phyloP scores from a whole-genome alignment of 2,113 vertebrate species.

The Phocoena sinus region DNA sequence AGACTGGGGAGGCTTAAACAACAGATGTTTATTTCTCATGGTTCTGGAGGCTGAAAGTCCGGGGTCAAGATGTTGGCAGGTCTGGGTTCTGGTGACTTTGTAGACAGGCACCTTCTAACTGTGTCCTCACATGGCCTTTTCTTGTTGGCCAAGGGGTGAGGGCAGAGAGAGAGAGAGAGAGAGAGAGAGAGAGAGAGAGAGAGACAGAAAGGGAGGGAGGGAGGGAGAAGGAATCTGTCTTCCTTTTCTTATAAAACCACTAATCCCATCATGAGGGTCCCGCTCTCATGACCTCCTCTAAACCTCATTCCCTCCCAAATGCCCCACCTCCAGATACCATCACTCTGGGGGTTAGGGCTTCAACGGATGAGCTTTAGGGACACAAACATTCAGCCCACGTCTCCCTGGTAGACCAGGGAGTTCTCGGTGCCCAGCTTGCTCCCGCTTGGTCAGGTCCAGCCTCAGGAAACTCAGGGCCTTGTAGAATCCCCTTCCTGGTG shows the following conservation, averaged over 20 bases:
- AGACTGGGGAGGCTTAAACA: background rate
- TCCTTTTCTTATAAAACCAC: background rate
- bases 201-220: no score
- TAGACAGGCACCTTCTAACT: background rate
- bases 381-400: background rate
- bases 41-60: background rate
- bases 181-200: background rate
- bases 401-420: background rate
- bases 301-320: background rate
- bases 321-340: background rate
- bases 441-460: slow-evolving; percentile 39
- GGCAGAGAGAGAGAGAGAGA: background rate
- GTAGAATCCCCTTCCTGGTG: slow-evolving; percentile 64
- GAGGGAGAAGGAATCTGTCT: background rate
- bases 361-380: background rate
- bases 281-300: background rate
- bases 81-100: background rate
- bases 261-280: background rate
- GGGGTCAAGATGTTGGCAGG: background rate
- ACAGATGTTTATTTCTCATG: background rate
- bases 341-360: background rate
- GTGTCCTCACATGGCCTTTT: background rate
- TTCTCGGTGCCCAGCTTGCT: slow-evolving; percentile 20
- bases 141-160: background rate
- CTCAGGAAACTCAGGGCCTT: slow-evolving; percentile 27